A percentile compares a stretch with the other conserved stretches of the same genome.
These are phyloP conservation scores for Microdon myrmicae DNA, from an alignment of 2,888 invertebrate genomes.

Conservation along the genomic window DNA sequence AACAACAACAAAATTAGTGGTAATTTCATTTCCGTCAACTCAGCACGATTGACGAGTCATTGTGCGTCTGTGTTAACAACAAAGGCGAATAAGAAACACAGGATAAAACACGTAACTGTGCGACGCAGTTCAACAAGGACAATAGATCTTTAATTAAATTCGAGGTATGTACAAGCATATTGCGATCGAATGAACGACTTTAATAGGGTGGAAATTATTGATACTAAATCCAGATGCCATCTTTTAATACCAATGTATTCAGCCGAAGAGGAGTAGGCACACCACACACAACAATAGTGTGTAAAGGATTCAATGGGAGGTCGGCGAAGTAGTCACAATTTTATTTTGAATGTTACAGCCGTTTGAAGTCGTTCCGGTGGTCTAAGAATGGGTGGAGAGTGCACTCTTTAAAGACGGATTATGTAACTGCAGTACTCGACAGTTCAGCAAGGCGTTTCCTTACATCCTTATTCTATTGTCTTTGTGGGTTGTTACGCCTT, in stretches of 20 bases:
- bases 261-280: constrained; percentile 8
- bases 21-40: constrained; percentile 39
- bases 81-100: constrained; percentile 1
- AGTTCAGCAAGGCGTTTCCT: constrained; percentile 49
- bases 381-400: constrained; percentile 11
- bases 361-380: constrained; percentile 26
- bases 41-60: constrained; percentile 12
- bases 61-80: constrained; percentile 22
- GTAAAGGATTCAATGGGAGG: background rate
- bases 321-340: constrained; percentile 12
- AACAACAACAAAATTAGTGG: constrained; percentile 43
- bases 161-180: constrained; percentile 28
- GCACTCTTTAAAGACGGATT: constrained; percentile 28
- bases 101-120: constrained; percentile 3
- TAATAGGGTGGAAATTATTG: no score
- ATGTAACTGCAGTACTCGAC: constrained; percentile 42
- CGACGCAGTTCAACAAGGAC: constrained; percentile 17
- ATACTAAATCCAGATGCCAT: no score
- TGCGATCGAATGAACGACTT: no score
- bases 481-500: no score
- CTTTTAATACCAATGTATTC: constrained; percentile 21
- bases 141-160: constrained; percentile 41
- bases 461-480: no score
- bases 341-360: constrained; percentile 29
- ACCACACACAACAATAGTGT: constrained; percentile 7